Evolutionary conservation across 2,888 invertebrate genomes (phyloP).

Genomic region (Leptodirus hochenwartii): DNA sequence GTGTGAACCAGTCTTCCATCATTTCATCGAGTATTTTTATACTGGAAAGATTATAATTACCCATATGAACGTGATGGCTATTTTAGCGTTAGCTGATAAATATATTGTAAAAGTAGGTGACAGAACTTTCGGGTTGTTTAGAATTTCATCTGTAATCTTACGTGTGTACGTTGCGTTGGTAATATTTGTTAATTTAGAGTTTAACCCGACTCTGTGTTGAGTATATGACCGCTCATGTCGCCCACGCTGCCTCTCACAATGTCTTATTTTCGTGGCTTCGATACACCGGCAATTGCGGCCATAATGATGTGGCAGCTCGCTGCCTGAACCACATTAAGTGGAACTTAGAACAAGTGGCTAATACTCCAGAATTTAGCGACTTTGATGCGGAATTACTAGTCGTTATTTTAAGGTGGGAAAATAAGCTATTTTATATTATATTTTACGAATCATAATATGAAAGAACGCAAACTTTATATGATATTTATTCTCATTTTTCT

Average conservation of each 20-base stretch:
- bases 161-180: slow-evolving; percentile 1
- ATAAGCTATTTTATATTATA: too few relatives aligned
- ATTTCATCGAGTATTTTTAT: slow-evolving; percentile 74
- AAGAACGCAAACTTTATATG: too few relatives aligned
- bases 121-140: too few relatives aligned
- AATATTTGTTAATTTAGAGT: slow-evolving; percentile 34
- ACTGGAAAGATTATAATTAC: slow-evolving; percentile 79
- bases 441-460: too few relatives aligned
- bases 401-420: too few relatives aligned
- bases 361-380: slow-evolving; percentile 60
- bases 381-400: slow-evolving; percentile 66
- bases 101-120: slow-evolving; percentile 68
- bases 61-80: slow-evolving; percentile 67
- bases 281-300: slow-evolving; percentile 72
- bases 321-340: slow-evolving; percentile 76
- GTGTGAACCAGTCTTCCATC: slow-evolving; percentile 70
- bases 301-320: slow-evolving; percentile 47
- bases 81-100: slow-evolving; percentile 81
- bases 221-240: slow-evolving; percentile 77
- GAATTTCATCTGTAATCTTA: too few relatives aligned
- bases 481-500: too few relatives aligned
- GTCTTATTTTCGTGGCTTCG: slow-evolving; percentile 82
- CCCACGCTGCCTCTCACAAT: slow-evolving; percentile 64
- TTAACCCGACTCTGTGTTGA: slow-evolving; percentile 64
- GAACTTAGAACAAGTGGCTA: slow-evolving; percentile 73